These are phyloP conservation scores for Drosophila tropicalis DNA, from an alignment of 1,140 invertebrate species.

Conservation along the genomic window DNA sequence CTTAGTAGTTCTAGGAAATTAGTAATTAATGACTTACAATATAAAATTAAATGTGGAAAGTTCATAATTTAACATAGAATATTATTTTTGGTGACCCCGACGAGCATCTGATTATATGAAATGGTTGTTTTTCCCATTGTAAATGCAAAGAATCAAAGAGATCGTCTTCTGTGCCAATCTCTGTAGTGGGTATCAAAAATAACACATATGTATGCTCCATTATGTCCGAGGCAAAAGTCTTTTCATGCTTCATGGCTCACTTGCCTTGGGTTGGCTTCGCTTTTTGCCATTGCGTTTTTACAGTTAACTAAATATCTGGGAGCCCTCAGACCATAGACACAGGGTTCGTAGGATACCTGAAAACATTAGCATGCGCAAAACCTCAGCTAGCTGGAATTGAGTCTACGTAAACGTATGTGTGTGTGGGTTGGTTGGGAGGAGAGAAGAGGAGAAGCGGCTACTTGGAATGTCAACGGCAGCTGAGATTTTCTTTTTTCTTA, in stretches of 20 bases:
- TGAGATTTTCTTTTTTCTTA: slow-evolving; percentile 62
- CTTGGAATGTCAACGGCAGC: slow-evolving; percentile 78
- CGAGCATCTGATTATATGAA: background rate
- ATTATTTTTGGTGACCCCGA: background rate
- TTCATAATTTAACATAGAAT: background rate
- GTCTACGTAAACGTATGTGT: background rate
- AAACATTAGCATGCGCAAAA: slow-evolving; percentile 77
- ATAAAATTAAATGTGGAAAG: no score
- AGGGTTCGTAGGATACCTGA: slow-evolving; percentile 40
- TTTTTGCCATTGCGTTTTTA: slow-evolving; percentile 54
- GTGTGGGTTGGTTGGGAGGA: background rate
- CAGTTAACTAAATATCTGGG: slow-evolving; percentile 60
- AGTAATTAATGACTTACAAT: no score
- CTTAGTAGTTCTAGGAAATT: no score
- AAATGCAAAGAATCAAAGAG: no score
- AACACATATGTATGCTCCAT: slow-evolving; percentile 49
- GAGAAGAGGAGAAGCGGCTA: slow-evolving; percentile 4
- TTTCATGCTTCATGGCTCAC: slow-evolving; percentile 77
- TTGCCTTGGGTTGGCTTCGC: slow-evolving; percentile 31
- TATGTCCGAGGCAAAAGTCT: slow-evolving; percentile 31
- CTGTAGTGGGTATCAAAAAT: slow-evolving; percentile 42
- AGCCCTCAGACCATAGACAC: slow-evolving; percentile 42
- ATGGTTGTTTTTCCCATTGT: no score
- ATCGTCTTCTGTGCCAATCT: background rate
- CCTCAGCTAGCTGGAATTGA: slow-evolving; percentile 28